These are phyloP conservation scores for Anolis carolinensis DNA, from an alignment of 2,113 vertebrate species.

Conservation along the genomic window DNA sequence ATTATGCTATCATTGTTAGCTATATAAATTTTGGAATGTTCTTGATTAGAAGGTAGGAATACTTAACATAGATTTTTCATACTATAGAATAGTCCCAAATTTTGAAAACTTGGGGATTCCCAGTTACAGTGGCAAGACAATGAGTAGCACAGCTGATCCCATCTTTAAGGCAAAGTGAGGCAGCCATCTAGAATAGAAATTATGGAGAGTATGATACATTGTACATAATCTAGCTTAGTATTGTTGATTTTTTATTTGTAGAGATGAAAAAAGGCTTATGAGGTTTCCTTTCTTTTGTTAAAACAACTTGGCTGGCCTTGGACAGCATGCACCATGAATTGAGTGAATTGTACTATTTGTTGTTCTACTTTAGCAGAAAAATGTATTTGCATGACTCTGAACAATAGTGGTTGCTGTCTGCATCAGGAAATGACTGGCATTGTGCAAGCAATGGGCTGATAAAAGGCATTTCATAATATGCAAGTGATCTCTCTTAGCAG, in stretches of 20 bases:
- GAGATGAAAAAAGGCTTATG: neutral
- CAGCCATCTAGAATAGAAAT: too few relatives aligned
- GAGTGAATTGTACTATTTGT: too few relatives aligned
- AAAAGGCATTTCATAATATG: neutral
- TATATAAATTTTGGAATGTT: neutral
- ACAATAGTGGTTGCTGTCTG: too few relatives aligned
- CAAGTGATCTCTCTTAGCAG: neutral
- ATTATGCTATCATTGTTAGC: neutral
- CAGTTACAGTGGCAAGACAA: neutral
- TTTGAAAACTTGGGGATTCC: too few relatives aligned
- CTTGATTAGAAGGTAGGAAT: neutral
- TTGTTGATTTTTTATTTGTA: neutral
- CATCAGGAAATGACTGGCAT: neutral
- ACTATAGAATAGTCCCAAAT: neutral
- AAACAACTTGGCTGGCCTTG: neutral
- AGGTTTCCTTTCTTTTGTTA: neutral
- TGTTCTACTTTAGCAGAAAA: too few relatives aligned
- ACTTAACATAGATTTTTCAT: neutral
- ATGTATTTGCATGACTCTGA: neutral
- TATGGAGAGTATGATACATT: too few relatives aligned
- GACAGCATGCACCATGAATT: too few relatives aligned
- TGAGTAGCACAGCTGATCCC: too few relatives aligned
- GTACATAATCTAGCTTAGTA: too few relatives aligned
- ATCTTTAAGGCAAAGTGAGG: too few relatives aligned
- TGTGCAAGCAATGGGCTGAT: neutral